Base-by-base conservation (phyloP, 2,113 vertebrate genomes). In the Hippotragus niger region DNA sequence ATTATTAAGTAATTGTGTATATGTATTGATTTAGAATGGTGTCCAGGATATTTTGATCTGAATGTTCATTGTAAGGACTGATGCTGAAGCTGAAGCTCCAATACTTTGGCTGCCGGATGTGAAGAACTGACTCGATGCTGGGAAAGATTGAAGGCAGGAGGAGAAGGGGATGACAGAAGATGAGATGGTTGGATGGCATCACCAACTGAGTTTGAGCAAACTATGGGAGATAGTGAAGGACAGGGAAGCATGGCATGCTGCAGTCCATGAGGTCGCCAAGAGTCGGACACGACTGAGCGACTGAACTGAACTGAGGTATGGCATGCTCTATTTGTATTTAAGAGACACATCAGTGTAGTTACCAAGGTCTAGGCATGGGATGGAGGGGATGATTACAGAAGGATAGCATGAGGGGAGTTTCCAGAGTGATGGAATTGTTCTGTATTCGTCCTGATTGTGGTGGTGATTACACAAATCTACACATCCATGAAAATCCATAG, bases 271-370 rank as follows among this genome's bases (percentile, higher is more conserved):
- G n/a, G 67, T 23, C 0, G 2, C n/a, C 10, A 40, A 71, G 19
- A 40, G 19, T 40, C 0, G 0, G n/a, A 71, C 67, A 40, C 0
- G 9, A 36, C 64, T 6, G n/a, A 71, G n/a, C n/a, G 9, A 36
- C 9, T 36, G n/a, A 36, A 23, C 67, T 53, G 58, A 58, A 90
- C 31, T 17, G 17, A 17, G 3, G 21, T 29, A 52, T 50, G 36
- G 1, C 53, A 50, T 17, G 52, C 67, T 60, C 23, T 71, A 23
- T 36, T 33, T 92, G 19, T 64, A 21, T 81, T 50, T 57, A 25
- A 55, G 78, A 27, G 12, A 45, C 3, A n/a, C 57, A 52, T 27
- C 21, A 76, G 16, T 53, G 52, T 47, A 62, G 33, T 50, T 33
- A 57, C 45, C 31, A 53, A 50, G 8, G 12, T 50, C 16, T 43